phyloP scores from a whole-genome alignment of 2,113 vertebrate genomes.

The Callipepla squamata region DNA sequence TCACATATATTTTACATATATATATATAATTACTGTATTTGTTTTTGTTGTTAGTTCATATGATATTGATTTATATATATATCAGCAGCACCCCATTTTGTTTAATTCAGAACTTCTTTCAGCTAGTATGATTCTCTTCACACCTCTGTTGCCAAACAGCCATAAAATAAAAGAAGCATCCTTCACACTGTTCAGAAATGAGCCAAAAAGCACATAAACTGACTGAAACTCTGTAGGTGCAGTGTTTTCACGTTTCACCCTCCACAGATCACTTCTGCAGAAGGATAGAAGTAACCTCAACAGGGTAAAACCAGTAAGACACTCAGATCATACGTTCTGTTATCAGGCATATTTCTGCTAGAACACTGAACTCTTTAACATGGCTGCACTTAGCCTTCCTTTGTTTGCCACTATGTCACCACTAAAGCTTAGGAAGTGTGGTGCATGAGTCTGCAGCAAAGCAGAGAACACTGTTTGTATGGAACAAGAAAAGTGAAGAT shows the following conservation, averaged over 20 bases:
- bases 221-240: not conserved
- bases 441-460: not conserved
- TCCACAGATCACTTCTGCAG: not conserved
- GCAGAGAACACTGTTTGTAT: not conserved
- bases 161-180: not conserved
- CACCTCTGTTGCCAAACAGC: not conserved
- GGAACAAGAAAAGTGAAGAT: not conserved
- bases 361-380: constrained; percentile 35
- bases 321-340: not conserved
- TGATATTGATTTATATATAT: too few species aligned
- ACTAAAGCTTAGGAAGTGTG: not conserved
- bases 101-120: not conserved
- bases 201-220: not conserved
- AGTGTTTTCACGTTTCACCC: not conserved
- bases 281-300: not conserved
- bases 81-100: not conserved
- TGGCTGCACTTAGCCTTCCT: not conserved
- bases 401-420: constrained; percentile 13
- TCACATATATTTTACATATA: too few species aligned
- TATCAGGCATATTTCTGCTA: not conserved
- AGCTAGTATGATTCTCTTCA: not conserved
- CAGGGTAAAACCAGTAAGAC: not conserved
- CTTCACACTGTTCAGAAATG: not conserved
- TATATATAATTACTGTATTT: too few species aligned
- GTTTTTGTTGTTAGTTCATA: too few species aligned